These are phyloP conservation scores for Acronicta psi DNA, from an alignment of 2,888 invertebrate species.

Conservation along the genomic window DNA sequence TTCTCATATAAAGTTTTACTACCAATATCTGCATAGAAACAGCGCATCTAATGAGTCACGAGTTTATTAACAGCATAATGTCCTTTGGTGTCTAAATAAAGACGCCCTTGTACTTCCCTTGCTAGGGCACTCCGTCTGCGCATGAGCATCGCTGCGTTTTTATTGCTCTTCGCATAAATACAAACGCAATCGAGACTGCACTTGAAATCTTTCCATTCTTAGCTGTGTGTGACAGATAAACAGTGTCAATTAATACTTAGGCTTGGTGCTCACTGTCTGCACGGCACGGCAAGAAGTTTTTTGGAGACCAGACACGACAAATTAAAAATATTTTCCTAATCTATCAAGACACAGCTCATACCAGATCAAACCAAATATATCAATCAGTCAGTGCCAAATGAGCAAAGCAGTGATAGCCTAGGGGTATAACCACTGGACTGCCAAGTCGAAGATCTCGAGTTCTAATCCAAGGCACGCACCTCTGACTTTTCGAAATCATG, in stretches of 20 bases:
- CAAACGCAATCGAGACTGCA: conserved; percentile 22
- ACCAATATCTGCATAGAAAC: conserved; percentile 25
- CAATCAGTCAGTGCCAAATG: too few species aligned
- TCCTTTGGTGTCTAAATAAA: conserved; percentile 43
- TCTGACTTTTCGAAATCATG: too few species aligned
- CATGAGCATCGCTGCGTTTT: conserved; percentile 19
- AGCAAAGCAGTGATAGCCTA: too few species aligned
- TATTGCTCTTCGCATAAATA: conserved; percentile 38
- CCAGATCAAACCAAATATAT: too few species aligned
- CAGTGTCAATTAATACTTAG: conserved; percentile 11
- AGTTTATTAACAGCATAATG: conserved; percentile 31
- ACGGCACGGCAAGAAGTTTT: too few species aligned
- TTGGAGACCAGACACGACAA: too few species aligned
- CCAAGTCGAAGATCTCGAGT: too few species aligned
- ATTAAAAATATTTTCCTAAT: too few species aligned
- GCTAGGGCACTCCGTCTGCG: conserved; percentile 32
- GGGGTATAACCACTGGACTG: too few species aligned
- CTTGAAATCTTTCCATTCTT: conserved; percentile 24
- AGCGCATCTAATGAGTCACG: conserved; percentile 24
- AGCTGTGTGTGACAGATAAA: conserved; percentile 30
- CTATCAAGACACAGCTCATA: too few species aligned
- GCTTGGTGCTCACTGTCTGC: too few species aligned
- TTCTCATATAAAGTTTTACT: background rate
- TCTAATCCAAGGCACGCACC: too few species aligned
- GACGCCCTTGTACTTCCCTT: conserved; percentile 47